phyloP scores from a whole-genome alignment of 2,888 invertebrate genomes.

The Pyrrhopygopsis socrates region DNA sequence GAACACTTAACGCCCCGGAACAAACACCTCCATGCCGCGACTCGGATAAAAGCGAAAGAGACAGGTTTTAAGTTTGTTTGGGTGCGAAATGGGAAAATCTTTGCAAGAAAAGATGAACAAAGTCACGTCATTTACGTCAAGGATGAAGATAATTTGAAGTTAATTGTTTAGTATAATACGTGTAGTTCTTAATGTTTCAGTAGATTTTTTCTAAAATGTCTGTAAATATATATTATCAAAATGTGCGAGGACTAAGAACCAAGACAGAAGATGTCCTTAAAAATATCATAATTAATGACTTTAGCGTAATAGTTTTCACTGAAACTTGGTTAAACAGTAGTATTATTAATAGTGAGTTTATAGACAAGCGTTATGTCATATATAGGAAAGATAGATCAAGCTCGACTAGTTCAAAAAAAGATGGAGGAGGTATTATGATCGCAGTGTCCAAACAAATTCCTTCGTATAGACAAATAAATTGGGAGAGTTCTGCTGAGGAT shows the following conservation, averaged over 20 bases:
- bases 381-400: too few species aligned
- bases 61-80: not conserved
- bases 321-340: not conserved
- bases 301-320: not conserved
- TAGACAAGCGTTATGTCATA: too few species aligned
- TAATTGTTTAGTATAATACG: too few species aligned
- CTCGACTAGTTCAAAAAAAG: too few species aligned
- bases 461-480: not conserved
- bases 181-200: not conserved
- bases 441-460: not conserved
- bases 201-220: not conserved
- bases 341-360: not conserved
- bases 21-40: not conserved
- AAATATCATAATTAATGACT: not conserved
- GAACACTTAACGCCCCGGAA: not conserved
- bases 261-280: not conserved
- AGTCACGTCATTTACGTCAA: conserved; percentile 45
- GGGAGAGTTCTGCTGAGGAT: not conserved
- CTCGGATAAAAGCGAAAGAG: not conserved
- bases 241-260: not conserved
- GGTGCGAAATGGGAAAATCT: not conserved
- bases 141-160: not conserved
- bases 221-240: not conserved
- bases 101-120: not conserved
- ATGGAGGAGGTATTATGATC: too few species aligned